These are phyloP conservation scores for Drosophila sucinea DNA, from an alignment of 1,140 invertebrate species.

Conservation along the genomic window DNA sequence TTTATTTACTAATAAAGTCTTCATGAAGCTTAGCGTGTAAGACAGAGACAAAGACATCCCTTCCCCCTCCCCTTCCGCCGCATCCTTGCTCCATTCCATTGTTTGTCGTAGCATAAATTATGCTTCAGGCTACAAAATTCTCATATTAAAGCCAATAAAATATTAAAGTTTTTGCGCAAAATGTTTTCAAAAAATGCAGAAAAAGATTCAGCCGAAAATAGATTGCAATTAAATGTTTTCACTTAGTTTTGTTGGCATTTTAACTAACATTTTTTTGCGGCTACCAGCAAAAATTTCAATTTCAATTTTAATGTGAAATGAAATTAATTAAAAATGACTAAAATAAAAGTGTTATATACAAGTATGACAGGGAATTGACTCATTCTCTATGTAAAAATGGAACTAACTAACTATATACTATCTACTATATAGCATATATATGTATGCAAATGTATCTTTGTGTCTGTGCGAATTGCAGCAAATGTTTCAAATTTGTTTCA, in stretches of 20 bases:
- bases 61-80: not conserved
- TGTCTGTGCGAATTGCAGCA: not conserved
- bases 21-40: constrained; percentile 37
- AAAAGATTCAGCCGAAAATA: not conserved
- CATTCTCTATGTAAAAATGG: not conserved
- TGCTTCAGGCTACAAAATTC: not conserved
- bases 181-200: not conserved
- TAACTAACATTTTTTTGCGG: not conserved
- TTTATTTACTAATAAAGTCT: constrained; percentile 63
- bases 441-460: too few species aligned
- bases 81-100: not conserved
- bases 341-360: not conserved
- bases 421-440: too few species aligned
- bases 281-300: not conserved
- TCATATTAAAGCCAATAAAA: not conserved
- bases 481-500: constrained; percentile 1
- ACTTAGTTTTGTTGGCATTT: not conserved
- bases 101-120: constrained; percentile 37
- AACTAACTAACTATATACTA: not conserved
- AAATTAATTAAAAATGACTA: constrained; percentile 1
- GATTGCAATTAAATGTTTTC: constrained; percentile 2
- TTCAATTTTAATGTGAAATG: constrained; percentile 7
- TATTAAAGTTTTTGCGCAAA: not conserved
- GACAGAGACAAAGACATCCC: constrained; percentile 21
- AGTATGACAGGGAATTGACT: not conserved